Evolutionary conservation across 2,113 vertebrate species (phyloP).

Genomic region (Scomber japonicus): DNA sequence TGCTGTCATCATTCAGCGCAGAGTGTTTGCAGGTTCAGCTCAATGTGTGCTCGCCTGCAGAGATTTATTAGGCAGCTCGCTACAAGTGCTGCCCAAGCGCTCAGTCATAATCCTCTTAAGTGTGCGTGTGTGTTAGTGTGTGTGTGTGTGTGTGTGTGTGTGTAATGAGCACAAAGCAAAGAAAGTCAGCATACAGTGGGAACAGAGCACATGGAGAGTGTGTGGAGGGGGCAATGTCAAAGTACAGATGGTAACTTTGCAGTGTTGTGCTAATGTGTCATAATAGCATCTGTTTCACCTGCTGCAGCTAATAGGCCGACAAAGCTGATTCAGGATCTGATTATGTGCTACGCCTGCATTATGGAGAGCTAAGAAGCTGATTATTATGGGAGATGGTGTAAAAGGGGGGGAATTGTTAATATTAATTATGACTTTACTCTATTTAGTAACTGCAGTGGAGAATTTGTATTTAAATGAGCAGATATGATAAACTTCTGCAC

Average conservation of each 20-base stretch:
- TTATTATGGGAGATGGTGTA: neutral
- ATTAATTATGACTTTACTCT: neutral
- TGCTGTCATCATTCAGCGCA: neutral
- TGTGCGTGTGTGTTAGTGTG: conserved; percentile 33
- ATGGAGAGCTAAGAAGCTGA: conserved; percentile 19
- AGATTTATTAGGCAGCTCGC: conserved; percentile 59
- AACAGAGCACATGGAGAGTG: neutral
- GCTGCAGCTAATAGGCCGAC: neutral
- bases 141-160: neutral
- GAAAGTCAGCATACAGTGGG: conserved; percentile 21
- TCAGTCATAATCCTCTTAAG: conserved; percentile 67
- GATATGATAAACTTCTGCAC: neutral
- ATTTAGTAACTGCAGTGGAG: neutral
- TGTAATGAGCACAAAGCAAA: conserved; percentile 42
- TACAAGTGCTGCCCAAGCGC: conserved; percentile 47
- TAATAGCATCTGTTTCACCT: neutral
- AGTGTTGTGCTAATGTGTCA: neutral
- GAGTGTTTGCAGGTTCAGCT: neutral
- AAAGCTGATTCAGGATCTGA: conserved; percentile 19
- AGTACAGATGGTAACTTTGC: neutral
- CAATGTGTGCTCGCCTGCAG: neutral
- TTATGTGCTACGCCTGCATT: conserved; percentile 13
- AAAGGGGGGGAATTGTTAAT: too few relatives aligned
- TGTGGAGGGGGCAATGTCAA: neutral
- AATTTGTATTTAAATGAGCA: neutral